A percentile compares a stretch with the other conserved stretches of the same genome.
Evolutionary conservation across 2,113 vertebrate species (phyloP).

Genomic region (Lagenorhynchus albirostris): DNA sequence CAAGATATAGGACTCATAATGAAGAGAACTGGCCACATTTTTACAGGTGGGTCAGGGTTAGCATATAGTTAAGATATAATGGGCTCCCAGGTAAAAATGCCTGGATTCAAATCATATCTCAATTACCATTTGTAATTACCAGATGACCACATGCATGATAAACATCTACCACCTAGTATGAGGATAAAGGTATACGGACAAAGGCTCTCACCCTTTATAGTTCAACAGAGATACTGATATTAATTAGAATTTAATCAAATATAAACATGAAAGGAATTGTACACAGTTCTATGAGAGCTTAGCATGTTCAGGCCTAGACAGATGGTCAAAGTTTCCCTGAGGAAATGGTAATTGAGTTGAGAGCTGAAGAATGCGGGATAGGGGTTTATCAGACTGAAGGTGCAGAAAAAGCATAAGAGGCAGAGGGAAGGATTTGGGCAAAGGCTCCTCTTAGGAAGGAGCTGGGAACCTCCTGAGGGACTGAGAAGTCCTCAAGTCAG

Average conservation of each 20-base stretch:
- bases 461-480: background rate
- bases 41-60: background rate
- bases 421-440: background rate
- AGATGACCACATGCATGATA: background rate
- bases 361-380: background rate
- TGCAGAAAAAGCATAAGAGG: background rate
- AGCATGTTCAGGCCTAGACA: background rate
- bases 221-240: background rate
- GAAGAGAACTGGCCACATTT: background rate
- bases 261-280: background rate
- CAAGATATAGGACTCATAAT: background rate
- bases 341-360: background rate
- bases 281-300: background rate
- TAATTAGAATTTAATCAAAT: background rate
- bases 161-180: background rate
- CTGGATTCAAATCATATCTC: background rate
- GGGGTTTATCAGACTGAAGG: background rate
- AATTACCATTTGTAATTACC: background rate
- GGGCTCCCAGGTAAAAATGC: background rate
- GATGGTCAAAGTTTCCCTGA: background rate
- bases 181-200: background rate
- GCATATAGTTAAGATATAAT: background rate
- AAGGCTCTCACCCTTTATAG: background rate
- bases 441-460: background rate
- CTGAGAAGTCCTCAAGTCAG: background rate